phyloP scores from a whole-genome alignment of 2,113 vertebrate species.

The Larimichthys crocea region DNA sequence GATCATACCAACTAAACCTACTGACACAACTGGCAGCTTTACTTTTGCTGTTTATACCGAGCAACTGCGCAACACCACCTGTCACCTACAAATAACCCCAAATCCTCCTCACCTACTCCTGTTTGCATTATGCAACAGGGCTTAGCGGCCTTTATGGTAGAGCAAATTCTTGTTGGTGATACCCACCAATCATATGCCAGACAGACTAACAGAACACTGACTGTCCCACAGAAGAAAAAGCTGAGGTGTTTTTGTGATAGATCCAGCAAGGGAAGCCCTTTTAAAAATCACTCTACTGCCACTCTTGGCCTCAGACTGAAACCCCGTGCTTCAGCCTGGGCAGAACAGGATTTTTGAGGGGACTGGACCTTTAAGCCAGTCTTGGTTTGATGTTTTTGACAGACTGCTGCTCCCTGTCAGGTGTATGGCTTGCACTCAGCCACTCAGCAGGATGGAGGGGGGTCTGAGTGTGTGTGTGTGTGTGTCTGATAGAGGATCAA shows the following conservation, averaged over 20 bases:
- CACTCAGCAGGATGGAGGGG: constrained; percentile 60
- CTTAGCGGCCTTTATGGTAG: background rate
- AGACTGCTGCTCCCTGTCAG: constrained; percentile 52
- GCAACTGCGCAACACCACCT: background rate
- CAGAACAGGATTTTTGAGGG: constrained; percentile 52
- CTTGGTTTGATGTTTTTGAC: constrained; percentile 63
- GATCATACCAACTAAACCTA: background rate
- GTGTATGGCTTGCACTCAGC: constrained; percentile 55
- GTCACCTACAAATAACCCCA: background rate
- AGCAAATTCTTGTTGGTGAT: background rate
- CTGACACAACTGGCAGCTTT: background rate
- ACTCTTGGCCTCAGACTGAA: constrained; percentile 24
- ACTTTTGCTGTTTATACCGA: background rate
- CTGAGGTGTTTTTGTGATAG: constrained; percentile 1
- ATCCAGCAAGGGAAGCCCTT: background rate
- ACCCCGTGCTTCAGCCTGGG: background rate
- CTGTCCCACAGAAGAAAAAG: background rate
- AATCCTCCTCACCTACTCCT: background rate
- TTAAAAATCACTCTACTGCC: constrained; percentile 37
- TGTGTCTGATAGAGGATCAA: constrained; percentile 68
- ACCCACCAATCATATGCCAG: constrained; percentile 1
- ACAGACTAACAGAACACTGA: background rate
- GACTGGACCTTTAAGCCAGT: constrained; percentile 53
- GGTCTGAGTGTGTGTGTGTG: constrained; percentile 25
- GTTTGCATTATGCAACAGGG: background rate